These are phyloP conservation scores for Grammomys dolichurus DNA, from an alignment of 2,113 vertebrate genomes.

Conservation along the genomic window DNA sequence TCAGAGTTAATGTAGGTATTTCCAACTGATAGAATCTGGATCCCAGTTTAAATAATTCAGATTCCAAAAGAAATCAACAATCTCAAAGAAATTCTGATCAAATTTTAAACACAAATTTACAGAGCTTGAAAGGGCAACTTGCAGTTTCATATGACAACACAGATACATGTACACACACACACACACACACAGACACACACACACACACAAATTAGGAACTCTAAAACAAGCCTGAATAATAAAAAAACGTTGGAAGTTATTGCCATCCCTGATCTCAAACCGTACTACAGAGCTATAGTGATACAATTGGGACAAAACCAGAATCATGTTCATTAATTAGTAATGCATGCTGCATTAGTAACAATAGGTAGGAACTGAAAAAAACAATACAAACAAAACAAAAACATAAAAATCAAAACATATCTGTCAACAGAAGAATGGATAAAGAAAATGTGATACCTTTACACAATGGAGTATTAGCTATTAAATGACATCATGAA, in stretches of 20 bases:
- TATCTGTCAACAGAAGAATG: background rate
- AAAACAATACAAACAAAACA: background rate
- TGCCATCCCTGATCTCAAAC: background rate
- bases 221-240: background rate
- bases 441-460: background rate
- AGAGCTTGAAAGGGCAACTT: background rate
- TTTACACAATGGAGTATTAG: background rate
- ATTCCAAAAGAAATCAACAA: background rate
- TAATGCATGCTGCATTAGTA: background rate
- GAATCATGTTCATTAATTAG: background rate
- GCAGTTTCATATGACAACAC: background rate
- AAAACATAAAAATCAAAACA: background rate
- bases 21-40: background rate
- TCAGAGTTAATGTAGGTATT: background rate
- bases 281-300: background rate
- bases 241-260: background rate
- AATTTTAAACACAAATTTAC: background rate
- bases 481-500: background rate
- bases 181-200: background rate
- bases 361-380: background rate
- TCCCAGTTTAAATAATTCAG: background rate
- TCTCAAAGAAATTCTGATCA: background rate
- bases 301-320: background rate
- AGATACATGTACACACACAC: background rate
- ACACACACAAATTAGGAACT: background rate